Base-by-base conservation (phyloP, 2,888 invertebrate species). In the Teleiodes luculella region DNA sequence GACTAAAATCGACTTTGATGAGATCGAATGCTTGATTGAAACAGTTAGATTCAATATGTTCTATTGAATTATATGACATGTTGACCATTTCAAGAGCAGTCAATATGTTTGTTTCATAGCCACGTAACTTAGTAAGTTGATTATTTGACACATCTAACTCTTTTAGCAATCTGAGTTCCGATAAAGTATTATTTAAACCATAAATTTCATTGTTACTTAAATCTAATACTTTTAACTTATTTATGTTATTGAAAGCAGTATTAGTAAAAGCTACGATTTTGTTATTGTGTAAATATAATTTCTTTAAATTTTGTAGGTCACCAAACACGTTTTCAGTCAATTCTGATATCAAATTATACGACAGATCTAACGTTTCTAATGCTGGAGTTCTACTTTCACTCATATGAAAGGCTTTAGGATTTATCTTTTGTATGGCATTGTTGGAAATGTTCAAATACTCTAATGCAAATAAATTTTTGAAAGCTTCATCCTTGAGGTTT, bases 101-200 rank as follows among this genome's bases (percentile, higher is more conserved):
- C 6, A 86, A 60, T 20, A 75, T 69, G 56, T 78, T 81, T 0
- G 74, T 62, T 68, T 87, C 83, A 50, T 71, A 78, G 0, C 78
- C 78, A 0, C 66, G 66, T 51, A 87, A 41, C 41, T 64, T 71
- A 4, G 52, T 61, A 14, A 88, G 55, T 39, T 58, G 39, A 63
- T 88, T 88, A 36, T 63, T 55, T 0, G 85, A 81, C 6, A 83
- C 28, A 57, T 86, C 78, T 10, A 88, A 64, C 18, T 56, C 53
- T 47, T 55, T 60, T 33, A 88, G 65, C 8, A 56, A 62, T 62
- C 74, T 80, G 11, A 86, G 65, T 61, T 72, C 70, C 1, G 74
- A 68, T 13, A 86, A 59, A 0, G 79, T 71, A 59, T 74, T 66
- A 55, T 81, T 83, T 0, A 87, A 52, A n/a, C 62, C 56, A 0